A percentile compares a stretch with the other conserved stretches of the same genome.
These are phyloP conservation scores for Cataglyphis altisquamis DNA, from an alignment of 2,888 invertebrate species.

Conservation along the genomic window DNA sequence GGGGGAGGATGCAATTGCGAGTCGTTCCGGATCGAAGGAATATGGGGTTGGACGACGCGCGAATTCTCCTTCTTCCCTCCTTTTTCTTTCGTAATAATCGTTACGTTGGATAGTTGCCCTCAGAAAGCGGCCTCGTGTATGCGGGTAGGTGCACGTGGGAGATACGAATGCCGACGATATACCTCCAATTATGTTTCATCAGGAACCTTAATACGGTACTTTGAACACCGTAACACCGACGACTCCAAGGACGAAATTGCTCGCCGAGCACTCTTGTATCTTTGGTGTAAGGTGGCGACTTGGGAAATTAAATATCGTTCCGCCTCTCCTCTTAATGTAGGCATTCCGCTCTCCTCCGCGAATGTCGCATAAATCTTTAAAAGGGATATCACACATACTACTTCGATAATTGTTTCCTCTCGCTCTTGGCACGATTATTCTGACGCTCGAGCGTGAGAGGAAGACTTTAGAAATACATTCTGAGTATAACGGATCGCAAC, in stretches of 20 bases:
- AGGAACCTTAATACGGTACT: constrained; percentile 53
- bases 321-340: not conserved
- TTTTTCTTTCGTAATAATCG: constrained; percentile 63
- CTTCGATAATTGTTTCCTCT: not conserved
- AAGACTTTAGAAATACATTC: not conserved
- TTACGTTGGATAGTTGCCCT: constrained; percentile 53
- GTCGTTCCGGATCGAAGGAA: constrained; percentile 1
- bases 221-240: constrained; percentile 52
- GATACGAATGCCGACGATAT: constrained; percentile 30
- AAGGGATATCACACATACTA: not conserved
- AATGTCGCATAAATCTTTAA: not conserved
- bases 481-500: not conserved
- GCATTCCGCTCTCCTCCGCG: not conserved
- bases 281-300: not conserved
- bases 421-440: not conserved
- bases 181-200: constrained; percentile 48
- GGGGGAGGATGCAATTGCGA: constrained; percentile 13
- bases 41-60: not conserved
- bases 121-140: not conserved
- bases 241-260: constrained; percentile 38
- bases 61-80: not conserved
- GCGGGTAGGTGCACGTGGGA: constrained; percentile 6
- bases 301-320: constrained; percentile 44
- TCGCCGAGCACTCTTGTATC: constrained; percentile 24
- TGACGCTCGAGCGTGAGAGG: not conserved